These are phyloP conservation scores for Oceanites oceanicus DNA, from an alignment of 2,113 vertebrate species.

Conservation along the genomic window DNA sequence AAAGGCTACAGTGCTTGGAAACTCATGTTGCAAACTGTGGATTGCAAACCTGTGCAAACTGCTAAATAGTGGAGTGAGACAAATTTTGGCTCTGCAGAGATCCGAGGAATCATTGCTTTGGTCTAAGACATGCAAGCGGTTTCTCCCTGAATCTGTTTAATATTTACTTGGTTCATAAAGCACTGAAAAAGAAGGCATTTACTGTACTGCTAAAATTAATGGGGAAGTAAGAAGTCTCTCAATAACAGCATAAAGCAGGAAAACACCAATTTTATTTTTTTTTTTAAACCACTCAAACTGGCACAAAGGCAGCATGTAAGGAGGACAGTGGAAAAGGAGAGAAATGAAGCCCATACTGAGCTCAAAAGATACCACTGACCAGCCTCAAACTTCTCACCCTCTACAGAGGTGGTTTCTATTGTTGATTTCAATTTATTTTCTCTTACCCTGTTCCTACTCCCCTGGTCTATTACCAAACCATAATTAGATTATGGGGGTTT, in stretches of 20 bases:
- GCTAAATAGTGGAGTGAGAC: not conserved
- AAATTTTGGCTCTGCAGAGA: not conserved
- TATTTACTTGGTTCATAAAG: not conserved
- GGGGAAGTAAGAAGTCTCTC: not conserved
- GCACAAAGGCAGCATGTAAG: not conserved
- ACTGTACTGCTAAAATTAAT: not conserved
- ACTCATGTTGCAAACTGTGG: not conserved
- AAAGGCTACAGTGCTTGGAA: not conserved
- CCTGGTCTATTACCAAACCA: not conserved
- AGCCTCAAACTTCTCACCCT: not conserved
- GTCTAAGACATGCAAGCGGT: accelerated
- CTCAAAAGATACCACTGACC: not conserved
- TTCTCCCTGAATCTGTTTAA: not conserved
- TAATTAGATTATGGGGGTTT: not conserved
- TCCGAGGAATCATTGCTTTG: not conserved
- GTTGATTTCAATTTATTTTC: not conserved
- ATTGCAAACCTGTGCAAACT: not conserved
- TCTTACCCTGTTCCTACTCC: not conserved
- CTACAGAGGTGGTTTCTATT: not conserved
- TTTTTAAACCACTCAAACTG: not conserved
- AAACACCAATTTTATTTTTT: not conserved
- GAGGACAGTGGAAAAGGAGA: not conserved
- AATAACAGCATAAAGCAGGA: not conserved
- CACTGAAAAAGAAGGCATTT: not conserved
- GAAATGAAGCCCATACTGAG: not conserved